Base-by-base conservation (phyloP, 2,113 vertebrate species). In the Pseudolaguvia tuberculata region DNA sequence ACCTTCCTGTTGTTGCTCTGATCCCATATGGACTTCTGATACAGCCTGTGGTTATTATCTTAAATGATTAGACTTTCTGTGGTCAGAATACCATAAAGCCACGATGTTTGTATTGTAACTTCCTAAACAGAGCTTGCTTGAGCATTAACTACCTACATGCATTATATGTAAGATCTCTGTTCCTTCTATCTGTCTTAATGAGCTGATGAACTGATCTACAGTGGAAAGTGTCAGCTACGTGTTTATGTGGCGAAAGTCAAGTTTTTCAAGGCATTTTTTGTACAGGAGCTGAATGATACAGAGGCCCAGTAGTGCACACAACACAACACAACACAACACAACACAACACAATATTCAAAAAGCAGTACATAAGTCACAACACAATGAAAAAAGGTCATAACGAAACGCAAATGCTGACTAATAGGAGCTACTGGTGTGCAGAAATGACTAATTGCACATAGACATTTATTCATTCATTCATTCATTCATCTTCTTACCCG, bases 201-300 rank as follows among this genome's bases (percentile, higher is more conserved):
- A 27, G 63, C 21, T 66, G 62, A 65, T 47, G 21, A 47, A 27
- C 39, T 65, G 62, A 48, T 66, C 42, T 66, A 14, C 47, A 48
- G 45, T 67, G 47, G 45, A 50, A 9, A 27, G 45, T 67, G 6
- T 67, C 48, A 50, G 21, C 25, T 48, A 66, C 23, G 27, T 27
- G 21, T 25, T 66, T 45, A 27, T 48, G 42, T 66, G 27, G 15
- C 42, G 25, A 21, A 65, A 65, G n/a, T 65, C 47, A 1, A 15
- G n/a, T n/a, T 73, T 18, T 58, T 72, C 69, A 82, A 80, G 83
- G 83, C 81, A 79, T 83, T 85, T 77, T 77, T 70, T 83, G 84
- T 78, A 84, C 85, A 88, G 86, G n/a, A n/a, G n/a, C n/a, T n/a
- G 83, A 87, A 82, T 87, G 84, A 87, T 83, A 87, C 89, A 6